Evolutionary conservation across 2,888 invertebrate species (phyloP), one percentile per base, ranked within the genome.

Genomic region (Fabriciana adippe): DNA sequence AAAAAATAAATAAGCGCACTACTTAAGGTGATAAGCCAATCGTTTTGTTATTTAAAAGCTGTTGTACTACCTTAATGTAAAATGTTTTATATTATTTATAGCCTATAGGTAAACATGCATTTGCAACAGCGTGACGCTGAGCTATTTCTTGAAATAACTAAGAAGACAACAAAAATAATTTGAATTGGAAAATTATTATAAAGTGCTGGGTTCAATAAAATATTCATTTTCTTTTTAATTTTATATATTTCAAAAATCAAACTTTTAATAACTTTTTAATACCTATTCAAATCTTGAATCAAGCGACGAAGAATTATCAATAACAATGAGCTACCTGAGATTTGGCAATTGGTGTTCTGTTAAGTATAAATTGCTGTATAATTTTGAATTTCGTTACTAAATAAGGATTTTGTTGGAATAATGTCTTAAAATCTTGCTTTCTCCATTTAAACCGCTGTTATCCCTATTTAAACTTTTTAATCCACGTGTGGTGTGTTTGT

Each of bases 121-220:
- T 53, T 18, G 55, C 53, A 21, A 47, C 60, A 60, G 47, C 59
- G 31, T 16, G 18, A 41, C 48, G 14, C 13, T 6, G 16, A 26
- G 5, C n/a, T n/a, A 47, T 4, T 35, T n/a, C 47, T 41, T 6
- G 35, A 47, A 48, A 60, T 11, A 26, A 35, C 14, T 35, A 31
- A 55, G 48, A 47, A 35, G 50, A 11, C 15, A 16, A 16, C 16
- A 5, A n/a, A 51, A 41, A 61, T 51, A 11, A 41, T 41, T 64
- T 57, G 35, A 55, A 55, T 50, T 57, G 2, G 41, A 35, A 15
- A 16, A 16, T 54, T 54, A 47, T 26, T 11, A 13, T 50, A 45
- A 66, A 48, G 69, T 72, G 72, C 72, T 72, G 72, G 72, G 72
- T 72, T 72, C 72, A 72, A 70, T 70, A 55, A 15, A 45, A 54